Evolutionary conservation across 2,113 vertebrate species (phyloP).

Genomic region (Rhodinocichla rosea): DNA sequence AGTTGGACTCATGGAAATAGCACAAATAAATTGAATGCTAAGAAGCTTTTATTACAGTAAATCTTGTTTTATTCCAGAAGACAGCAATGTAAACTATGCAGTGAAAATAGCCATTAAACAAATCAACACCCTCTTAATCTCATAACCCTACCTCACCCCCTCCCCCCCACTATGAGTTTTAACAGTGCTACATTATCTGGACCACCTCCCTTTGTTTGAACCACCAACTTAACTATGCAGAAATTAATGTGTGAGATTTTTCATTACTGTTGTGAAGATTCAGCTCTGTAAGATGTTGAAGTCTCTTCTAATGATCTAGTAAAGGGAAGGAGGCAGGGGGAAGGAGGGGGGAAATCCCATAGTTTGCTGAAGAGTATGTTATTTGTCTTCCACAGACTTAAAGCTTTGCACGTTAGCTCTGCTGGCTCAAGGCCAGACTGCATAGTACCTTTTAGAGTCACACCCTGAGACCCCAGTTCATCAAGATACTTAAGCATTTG

Average conservation of each 20-base stretch:
- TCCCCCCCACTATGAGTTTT: neutral
- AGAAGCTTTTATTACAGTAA: conserved; percentile 18
- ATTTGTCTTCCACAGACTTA: conserved; percentile 2
- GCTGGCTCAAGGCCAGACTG: neutral
- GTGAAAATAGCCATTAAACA: conserved; percentile 14
- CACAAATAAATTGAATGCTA: neutral
- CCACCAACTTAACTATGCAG: neutral
- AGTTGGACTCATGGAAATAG: neutral
- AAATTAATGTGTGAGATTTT: neutral
- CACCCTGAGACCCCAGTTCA: neutral
- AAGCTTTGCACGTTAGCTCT: neutral
- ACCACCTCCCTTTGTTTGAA: neutral
- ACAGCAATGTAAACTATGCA: neutral
- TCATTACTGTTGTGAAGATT: neutral
- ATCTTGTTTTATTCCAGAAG: conserved; percentile 11
- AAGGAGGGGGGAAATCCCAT: neutral
- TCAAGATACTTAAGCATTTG: conserved; percentile 12
- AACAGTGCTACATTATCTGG: neutral
- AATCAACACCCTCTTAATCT: conserved; percentile 17
- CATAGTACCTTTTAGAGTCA: neutral
- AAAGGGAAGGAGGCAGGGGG: neutral
- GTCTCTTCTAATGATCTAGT: neutral
- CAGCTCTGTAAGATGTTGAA: neutral
- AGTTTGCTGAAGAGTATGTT: neutral
- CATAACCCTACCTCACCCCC: neutral